phyloP scores from a whole-genome alignment of 2,113 vertebrate genomes.

The Cercopithecus mona region DNA sequence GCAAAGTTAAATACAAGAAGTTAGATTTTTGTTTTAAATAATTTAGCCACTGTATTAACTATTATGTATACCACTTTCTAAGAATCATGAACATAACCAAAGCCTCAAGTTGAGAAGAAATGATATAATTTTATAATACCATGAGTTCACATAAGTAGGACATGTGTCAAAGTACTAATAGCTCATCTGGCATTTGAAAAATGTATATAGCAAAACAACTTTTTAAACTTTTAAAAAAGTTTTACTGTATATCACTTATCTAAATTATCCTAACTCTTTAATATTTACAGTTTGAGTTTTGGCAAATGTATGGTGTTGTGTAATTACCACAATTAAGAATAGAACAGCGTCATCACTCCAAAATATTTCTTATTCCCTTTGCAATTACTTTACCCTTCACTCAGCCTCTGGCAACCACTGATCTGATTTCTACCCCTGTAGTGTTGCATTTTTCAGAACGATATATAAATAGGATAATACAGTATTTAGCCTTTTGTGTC shows the following conservation, averaged over 20 bases:
- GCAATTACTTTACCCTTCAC: not conserved
- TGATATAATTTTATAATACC: not conserved
- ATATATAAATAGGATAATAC: not conserved
- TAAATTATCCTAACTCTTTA: not conserved
- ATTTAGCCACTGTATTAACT: not conserved
- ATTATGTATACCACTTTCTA: not conserved
- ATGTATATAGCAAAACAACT: not conserved
- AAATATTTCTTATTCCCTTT: not conserved
- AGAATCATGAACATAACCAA: not conserved
- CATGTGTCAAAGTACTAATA: not conserved
- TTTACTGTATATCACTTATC: not conserved
- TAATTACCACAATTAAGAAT: not conserved
- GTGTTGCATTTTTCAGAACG: not conserved
- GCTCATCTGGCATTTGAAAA: not conserved
- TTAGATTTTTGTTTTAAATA: not conserved
- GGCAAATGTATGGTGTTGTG: not conserved
- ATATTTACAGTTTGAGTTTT: not conserved
- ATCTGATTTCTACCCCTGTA: not conserved
- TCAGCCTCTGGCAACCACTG: not conserved
- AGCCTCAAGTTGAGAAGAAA: not conserved
- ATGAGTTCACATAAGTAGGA: not conserved
- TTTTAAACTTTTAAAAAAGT: not conserved
- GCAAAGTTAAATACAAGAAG: not conserved
- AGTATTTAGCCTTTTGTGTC: not conserved
- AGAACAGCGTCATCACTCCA: not conserved